Conservation (phyloP, 2,113 vertebrate species). For the Mugil cephalus region DNA sequence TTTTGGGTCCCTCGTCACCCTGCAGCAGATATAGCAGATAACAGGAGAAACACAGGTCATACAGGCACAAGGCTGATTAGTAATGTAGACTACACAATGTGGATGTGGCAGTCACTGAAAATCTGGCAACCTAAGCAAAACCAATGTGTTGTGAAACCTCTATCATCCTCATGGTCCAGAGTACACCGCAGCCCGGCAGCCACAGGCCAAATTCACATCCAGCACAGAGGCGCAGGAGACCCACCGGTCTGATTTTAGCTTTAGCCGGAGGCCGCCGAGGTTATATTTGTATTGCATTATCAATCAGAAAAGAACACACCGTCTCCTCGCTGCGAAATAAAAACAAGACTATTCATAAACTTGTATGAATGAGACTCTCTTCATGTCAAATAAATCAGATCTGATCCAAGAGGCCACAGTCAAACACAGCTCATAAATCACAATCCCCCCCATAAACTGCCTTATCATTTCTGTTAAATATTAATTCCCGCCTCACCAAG, state of each 20-base stretch:
- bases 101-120: not conserved
- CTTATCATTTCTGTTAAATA: slow-evolving; percentile 24
- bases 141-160: slow-evolving; percentile 40
- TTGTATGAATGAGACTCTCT: no score
- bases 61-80: slow-evolving; percentile 3
- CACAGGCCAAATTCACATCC: not conserved
- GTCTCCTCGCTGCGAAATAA: not conserved
- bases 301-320: no score
- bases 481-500: not conserved
- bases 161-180: slow-evolving; percentile 43
- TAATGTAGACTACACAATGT: not conserved
- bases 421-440: slow-evolving; percentile 17
- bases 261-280: not conserved
- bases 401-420: slow-evolving; percentile 17
- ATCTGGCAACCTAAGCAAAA: slow-evolving; percentile 40
- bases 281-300: not conserved
- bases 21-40: not conserved
- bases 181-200: slow-evolving; percentile 28
- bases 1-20: not conserved
- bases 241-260: not conserved
- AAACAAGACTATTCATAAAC: no score
- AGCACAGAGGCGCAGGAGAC: not conserved
- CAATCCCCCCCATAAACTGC: not conserved
- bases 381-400: not conserved
- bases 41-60: not conserved